Conservation (phyloP, 2,113 vertebrate genomes). For the Egretta garzetta region DNA sequence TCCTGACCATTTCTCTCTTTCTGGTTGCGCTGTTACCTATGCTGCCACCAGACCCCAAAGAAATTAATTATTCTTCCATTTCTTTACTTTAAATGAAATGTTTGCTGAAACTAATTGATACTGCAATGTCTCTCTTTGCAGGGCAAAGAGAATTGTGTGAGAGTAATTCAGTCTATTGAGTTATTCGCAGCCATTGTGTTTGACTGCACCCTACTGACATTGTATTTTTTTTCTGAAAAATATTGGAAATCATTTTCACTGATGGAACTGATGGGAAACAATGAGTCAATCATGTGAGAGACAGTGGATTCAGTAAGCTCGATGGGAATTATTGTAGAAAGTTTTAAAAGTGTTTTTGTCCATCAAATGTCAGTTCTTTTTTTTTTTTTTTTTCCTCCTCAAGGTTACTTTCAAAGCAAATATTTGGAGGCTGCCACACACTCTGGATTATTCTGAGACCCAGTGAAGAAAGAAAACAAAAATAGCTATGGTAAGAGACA, state of each 20-base stretch:
- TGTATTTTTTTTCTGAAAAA: slow-evolving; percentile 5
- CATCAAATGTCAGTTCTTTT: background rate
- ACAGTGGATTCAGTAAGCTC: slow-evolving; percentile 15
- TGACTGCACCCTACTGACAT: background rate
- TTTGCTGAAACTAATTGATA: slow-evolving; percentile 31
- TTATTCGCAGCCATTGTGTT: background rate
- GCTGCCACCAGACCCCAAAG: background rate
- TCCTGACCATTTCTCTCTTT: background rate
- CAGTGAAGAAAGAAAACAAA: background rate
- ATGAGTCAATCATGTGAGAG: no score
- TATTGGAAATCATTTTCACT: slow-evolving; percentile 62
- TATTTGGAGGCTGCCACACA: background rate
- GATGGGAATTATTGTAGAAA: slow-evolving; percentile 24
- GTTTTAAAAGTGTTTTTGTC: slow-evolving; percentile 14
- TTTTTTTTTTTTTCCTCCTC: background rate
- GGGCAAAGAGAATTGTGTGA: background rate
- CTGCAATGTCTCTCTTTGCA: no score
- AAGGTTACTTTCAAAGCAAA: background rate
- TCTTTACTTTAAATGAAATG: background rate
- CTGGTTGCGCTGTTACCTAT: background rate
- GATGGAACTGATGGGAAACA: slow-evolving; percentile 21
- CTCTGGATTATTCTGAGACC: background rate
- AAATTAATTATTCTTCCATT: background rate
- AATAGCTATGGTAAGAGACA: background rate
- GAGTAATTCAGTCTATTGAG: slow-evolving; percentile 21